Evolutionary conservation across 2,888 invertebrate species (phyloP).

Genomic region (Cheilosia urbana): DNA sequence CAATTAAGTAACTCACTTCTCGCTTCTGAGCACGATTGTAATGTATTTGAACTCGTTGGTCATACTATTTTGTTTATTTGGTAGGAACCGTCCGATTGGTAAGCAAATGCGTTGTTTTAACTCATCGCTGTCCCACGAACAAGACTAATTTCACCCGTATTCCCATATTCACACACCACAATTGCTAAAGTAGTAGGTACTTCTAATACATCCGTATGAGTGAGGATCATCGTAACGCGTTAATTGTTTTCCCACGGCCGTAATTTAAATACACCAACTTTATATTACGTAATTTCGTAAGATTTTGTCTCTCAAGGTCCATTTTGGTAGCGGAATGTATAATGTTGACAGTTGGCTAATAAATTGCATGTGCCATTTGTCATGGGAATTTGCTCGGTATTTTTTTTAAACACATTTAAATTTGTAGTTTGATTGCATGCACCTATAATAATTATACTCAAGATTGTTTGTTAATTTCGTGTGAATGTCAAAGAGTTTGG

Average conservation of each 20-base stretch:
- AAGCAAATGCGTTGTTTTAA: too few relatives aligned
- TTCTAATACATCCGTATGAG: neutral
- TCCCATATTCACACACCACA: too few relatives aligned
- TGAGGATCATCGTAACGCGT: neutral
- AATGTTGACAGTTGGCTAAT: constrained; percentile 7
- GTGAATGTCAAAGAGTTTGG: neutral
- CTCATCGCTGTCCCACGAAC: too few relatives aligned
- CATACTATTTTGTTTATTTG: neutral
- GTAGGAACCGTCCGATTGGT: too few relatives aligned
- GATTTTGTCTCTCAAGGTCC: neutral
- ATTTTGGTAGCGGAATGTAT: neutral
- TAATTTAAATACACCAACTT: too few relatives aligned
- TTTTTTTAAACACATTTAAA: constrained; percentile 5
- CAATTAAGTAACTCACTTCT: neutral
- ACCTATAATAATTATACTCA: constrained; percentile 11
- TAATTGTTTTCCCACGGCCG: neutral
- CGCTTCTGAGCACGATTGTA: neutral
- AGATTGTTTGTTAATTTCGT: constrained; percentile 6
- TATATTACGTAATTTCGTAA: neutral
- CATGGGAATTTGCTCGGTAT: constrained; percentile 5
- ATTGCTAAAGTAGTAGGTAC: too few relatives aligned
- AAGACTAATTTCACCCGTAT: too few relatives aligned
- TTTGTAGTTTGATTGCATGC: constrained; percentile 7
- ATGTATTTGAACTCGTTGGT: neutral
- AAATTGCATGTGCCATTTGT: constrained; percentile 22